Evolutionary conservation across 2,797 vertebrate species (phyloP).

Genomic region (Percopsis omiscomaycus): DNA sequence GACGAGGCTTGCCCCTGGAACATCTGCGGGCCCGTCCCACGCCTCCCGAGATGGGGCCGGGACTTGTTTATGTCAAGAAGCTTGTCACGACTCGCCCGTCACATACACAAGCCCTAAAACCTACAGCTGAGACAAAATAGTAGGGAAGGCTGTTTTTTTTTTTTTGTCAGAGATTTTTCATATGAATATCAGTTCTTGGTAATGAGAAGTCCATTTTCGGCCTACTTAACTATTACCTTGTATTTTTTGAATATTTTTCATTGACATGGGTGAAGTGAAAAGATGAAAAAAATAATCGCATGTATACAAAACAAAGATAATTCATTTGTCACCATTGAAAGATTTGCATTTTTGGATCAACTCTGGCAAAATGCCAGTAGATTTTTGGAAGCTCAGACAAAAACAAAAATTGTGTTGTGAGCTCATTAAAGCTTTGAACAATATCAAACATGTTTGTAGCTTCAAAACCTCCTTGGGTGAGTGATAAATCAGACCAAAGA

Average conservation of each 20-base stretch:
- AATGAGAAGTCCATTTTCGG: conserved; percentile 55
- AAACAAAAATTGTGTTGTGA: conserved; percentile 6
- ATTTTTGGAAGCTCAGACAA: not conserved
- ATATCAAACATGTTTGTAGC: conserved; percentile 16
- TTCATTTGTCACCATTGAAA: conserved; percentile 35
- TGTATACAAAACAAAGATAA: conserved; percentile 44
- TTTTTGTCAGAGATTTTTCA: conserved; percentile 35
- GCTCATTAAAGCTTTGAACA: conserved; percentile 14
- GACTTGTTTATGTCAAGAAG: conserved; percentile 93
- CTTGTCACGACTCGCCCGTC: conserved; percentile 87
- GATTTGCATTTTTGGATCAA: conserved; percentile 28
- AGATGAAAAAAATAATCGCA: conserved; percentile 16
- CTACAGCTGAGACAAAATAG: conserved; percentile 58
- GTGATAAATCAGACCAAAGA: conserved; percentile 18
- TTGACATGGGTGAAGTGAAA: conserved; percentile 17
- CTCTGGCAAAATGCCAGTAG: conserved; percentile 20
- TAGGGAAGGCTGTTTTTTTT: conserved; percentile 49
- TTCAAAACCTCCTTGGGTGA: conserved; percentile 5
- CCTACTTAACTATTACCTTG: conserved; percentile 26
- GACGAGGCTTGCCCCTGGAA: conserved; percentile 90
- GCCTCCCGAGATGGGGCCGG: conserved; percentile 90
- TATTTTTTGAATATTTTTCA: not conserved
- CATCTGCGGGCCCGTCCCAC: conserved; percentile 95
- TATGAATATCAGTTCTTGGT: conserved; percentile 55
- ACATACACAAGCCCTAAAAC: conserved; percentile 75